Evolutionary conservation across 2,888 invertebrate species (phyloP), one percentile per base, ranked within the genome.

Genomic region (Neocrepidodera transversa): DNA sequence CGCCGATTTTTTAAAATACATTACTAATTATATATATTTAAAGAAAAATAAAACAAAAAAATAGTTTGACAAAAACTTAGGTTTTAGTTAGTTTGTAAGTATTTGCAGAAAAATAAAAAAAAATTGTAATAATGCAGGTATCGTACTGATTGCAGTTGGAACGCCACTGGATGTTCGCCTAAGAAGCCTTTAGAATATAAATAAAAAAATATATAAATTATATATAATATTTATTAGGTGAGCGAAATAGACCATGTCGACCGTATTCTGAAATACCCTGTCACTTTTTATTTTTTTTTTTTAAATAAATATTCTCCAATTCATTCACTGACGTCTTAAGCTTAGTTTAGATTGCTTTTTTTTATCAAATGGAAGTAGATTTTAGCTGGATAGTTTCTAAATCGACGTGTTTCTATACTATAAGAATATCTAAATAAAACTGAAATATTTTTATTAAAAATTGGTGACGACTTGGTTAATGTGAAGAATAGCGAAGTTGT

Each of bases 161-260:
- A 69, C 57, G 67, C 62, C 67, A 71, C 76, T 75, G 78, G 76
- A 78, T 76, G 75, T 78, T 76, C 74, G 78, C 78, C 78, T 78
- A 78, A 77, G 74, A 73, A 77, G 78, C 78, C 78, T 78, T 78
- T 77, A 76, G 78, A 73, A 73, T 76, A 73, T 75, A 68, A 70
- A 62, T 54, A 58, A 45, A 58, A 52, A 55, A 45, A 54, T 58
- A 55, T n/a, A 49, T 26, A 55, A n/a, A 42, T 32, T 62, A 58
- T 58, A 58, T 62, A 58, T 56, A 38, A 53, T 58, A 58, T 58
- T 49, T 40, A 58, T 38, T 23, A 40, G 51, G 30, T 52, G 36
- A 32, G 23, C 30, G 13, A n/a, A 58, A 53, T n/a, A 50, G 51
- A 42, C 45, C 17, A 47, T 51, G 42, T 55, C 43, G 23, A 23